A percentile compares a stretch with the other conserved stretches of the same genome.
phyloP scores from a whole-genome alignment of 2,888 invertebrate species.

The Cheilosia grossa region DNA sequence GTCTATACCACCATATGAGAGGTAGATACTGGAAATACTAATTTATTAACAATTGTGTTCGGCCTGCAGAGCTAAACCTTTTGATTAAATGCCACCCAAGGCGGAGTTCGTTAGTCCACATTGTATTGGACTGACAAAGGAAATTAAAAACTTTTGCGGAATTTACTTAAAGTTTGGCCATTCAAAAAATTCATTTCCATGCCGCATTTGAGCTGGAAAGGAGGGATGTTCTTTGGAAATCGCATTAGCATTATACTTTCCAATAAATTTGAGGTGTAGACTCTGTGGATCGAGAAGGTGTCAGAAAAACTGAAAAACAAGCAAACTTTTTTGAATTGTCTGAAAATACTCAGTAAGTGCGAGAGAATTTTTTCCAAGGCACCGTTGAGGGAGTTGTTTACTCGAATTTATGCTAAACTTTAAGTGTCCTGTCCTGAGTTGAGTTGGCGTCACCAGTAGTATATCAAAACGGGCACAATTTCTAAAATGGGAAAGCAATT shows the following conservation, averaged over 20 bases:
- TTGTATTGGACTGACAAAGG: slow-evolving; percentile 1
- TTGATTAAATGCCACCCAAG: slow-evolving; percentile 13
- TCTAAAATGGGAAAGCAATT: too few species aligned
- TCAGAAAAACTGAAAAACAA: neutral
- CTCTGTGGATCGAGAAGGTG: neutral
- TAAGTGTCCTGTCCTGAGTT: neutral
- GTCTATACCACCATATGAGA: neutral
- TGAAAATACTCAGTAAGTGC: neutral
- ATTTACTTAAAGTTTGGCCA: neutral
- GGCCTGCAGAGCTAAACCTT: neutral
- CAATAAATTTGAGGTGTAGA: slow-evolving; percentile 22
- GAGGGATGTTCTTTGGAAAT: slow-evolving; percentile 2
- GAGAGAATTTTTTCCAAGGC: neutral
- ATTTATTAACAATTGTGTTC: slow-evolving; percentile 2
- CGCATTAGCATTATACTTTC: slow-evolving; percentile 9
- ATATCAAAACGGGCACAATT: neutral
- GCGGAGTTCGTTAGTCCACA: slow-evolving; percentile 11
- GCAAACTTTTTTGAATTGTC: neutral
- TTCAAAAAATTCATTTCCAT: slow-evolving; percentile 23
- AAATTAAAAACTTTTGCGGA: slow-evolving; percentile 1
- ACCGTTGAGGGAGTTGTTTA: slow-evolving; percentile 1
- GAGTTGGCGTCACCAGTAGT: too few species aligned
- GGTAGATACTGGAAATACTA: neutral
- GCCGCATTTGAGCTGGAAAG: neutral
- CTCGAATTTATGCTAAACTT: neutral